Percentiles rank a stretch among this genome's conserved stretches.
Evolutionary conservation across 2,888 invertebrate species (phyloP).

Genomic region (Matsumyia berberina): DNA sequence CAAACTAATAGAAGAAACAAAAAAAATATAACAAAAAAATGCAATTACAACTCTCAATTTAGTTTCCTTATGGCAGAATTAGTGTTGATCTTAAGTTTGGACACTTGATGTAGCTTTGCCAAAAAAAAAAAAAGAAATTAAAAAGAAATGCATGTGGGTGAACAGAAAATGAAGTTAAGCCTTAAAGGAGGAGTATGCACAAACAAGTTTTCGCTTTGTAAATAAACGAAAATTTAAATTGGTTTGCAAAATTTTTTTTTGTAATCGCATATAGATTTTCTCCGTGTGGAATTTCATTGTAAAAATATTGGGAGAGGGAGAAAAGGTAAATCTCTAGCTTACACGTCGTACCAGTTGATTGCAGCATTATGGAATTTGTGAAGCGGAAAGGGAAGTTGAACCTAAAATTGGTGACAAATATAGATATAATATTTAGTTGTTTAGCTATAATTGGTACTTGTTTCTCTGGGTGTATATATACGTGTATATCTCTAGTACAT

Average conservation of each 20-base stretch:
- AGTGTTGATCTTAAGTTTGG: slow-evolving; percentile 29
- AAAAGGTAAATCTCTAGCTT: slow-evolving; percentile 36
- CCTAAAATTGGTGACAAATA: slow-evolving; percentile 18
- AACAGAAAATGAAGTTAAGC: neutral
- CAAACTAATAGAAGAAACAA: slow-evolving; percentile 1
- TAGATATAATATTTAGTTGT: slow-evolving; percentile 53
- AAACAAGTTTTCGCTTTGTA: slow-evolving; percentile 29
- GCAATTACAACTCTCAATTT: slow-evolving; percentile 39
- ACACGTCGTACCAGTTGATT: slow-evolving; percentile 22
- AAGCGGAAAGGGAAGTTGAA: neutral
- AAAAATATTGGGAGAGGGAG: slow-evolving; percentile 21
- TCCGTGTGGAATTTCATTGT: slow-evolving; percentile 11
- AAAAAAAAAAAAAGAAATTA: slow-evolving; percentile 12
- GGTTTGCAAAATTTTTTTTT: slow-evolving; percentile 3
- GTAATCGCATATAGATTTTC: slow-evolving; percentile 13
- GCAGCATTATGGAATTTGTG: no score
- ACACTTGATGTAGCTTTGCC: neutral
- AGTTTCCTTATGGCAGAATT: slow-evolving; percentile 55
- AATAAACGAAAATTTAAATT: slow-evolving; percentile 43
- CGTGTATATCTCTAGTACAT: slow-evolving; percentile 66
- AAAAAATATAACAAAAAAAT: slow-evolving; percentile 63
- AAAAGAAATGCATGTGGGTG: slow-evolving; percentile 19
- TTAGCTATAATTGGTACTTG: slow-evolving; percentile 72
- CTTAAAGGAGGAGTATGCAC: no score
- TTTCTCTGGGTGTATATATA: slow-evolving; percentile 70